These are phyloP conservation scores for Carapus acus DNA, from an alignment of 2,797 vertebrate genomes.

Conservation along the genomic window DNA sequence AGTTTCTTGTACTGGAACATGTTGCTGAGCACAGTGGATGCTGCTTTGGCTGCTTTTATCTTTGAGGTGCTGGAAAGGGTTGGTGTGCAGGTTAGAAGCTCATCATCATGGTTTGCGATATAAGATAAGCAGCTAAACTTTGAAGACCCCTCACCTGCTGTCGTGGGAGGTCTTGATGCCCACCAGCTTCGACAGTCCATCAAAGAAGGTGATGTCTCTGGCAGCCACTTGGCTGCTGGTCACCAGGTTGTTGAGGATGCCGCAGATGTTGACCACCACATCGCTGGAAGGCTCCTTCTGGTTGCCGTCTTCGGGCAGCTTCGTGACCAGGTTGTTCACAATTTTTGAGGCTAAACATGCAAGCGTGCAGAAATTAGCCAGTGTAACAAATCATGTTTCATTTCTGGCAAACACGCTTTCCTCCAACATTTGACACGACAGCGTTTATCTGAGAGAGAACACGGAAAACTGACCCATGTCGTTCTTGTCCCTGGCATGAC, in stretches of 20 bases:
- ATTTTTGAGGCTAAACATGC: slow-evolving; percentile 75
- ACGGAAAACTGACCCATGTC: slow-evolving; percentile 79
- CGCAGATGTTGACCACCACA: slow-evolving; percentile 85
- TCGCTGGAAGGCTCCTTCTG: slow-evolving; percentile 76
- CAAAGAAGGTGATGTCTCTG: slow-evolving; percentile 77
- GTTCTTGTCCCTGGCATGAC: slow-evolving; percentile 80
- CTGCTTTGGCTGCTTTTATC: slow-evolving; percentile 76
- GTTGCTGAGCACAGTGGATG: slow-evolving; percentile 86
- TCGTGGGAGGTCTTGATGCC: slow-evolving; percentile 72
- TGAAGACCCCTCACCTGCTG: slow-evolving; percentile 44
- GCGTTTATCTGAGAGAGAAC: not conserved
- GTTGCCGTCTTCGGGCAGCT: slow-evolving; percentile 70
- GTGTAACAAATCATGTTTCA: slow-evolving; percentile 1
- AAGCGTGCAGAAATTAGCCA: no score
- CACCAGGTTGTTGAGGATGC: slow-evolving; percentile 88
- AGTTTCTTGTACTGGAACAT: slow-evolving; percentile 96
- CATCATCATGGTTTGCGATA: no score
- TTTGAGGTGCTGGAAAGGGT: slow-evolving; percentile 67
- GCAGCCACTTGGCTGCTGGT: slow-evolving; percentile 78
- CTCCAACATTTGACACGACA: no score
- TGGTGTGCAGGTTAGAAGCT: no score
- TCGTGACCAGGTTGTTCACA: slow-evolving; percentile 76
- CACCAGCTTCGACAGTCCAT: slow-evolving; percentile 81
- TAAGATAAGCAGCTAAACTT: no score
- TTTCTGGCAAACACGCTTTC: not conserved